Evolutionary conservation across 2,797 vertebrate species (phyloP).

Genomic region (Enteromius argenteus): DNA sequence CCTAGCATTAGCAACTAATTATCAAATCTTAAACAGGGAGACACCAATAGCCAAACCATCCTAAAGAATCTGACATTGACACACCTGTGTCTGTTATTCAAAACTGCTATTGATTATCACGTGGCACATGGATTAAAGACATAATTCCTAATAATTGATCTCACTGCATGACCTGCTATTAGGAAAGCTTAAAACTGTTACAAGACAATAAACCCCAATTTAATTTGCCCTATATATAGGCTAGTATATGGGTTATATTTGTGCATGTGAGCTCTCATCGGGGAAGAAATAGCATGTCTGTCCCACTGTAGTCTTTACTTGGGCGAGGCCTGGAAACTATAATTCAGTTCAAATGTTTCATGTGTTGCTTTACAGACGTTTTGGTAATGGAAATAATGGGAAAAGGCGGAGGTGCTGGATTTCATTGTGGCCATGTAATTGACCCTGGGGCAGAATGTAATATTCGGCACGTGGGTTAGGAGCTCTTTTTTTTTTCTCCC

Average conservation of each 20-base stretch:
- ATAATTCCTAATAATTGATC: not conserved
- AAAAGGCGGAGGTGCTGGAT: constrained; percentile 39
- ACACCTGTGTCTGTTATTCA: constrained; percentile 8
- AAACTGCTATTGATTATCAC: not conserved
- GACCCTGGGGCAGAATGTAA: constrained; percentile 63
- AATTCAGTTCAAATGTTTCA: constrained; percentile 68
- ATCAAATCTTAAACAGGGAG: not conserved
- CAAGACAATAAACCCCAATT: not conserved
- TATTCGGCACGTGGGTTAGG: constrained; percentile 60
- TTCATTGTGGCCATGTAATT: constrained; percentile 59
- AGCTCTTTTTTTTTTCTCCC: constrained; percentile 27
- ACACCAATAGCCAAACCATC: not conserved
- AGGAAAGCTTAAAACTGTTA: constrained; percentile 6
- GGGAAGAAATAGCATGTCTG: constrained; percentile 34
- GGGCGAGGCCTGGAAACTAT: constrained; percentile 69
- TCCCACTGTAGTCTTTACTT: constrained; percentile 36
- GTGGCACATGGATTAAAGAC: not conserved
- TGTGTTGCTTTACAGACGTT: constrained; percentile 68
- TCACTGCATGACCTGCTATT: not conserved
- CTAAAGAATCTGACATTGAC: not conserved
- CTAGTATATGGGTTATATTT: constrained; percentile 41
- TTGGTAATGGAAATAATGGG: constrained; percentile 72
- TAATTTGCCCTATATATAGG: constrained; percentile 16
- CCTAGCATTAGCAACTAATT: not conserved
- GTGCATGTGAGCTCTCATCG: not conserved